A percentile compares a stretch with the other conserved stretches of the same genome.
Conservation (phyloP, 2,888 invertebrate genomes). For the Drosophila meridionalis region DNA sequence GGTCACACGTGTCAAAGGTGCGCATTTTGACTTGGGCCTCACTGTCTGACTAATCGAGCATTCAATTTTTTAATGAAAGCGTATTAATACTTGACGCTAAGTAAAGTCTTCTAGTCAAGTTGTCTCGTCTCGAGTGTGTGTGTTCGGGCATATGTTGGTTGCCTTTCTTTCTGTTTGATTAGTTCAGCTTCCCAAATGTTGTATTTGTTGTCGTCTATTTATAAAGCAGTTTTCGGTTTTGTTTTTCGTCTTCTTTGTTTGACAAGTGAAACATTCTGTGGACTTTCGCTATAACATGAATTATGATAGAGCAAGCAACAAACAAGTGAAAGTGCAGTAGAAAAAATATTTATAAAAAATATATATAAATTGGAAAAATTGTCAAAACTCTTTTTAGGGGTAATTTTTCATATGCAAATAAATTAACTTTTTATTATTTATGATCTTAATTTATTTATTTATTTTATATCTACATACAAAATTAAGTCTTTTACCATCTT, state of each 20-base stretch:
- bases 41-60: conserved; percentile 74
- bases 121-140: conserved; percentile 32
- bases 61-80: conserved; percentile 78
- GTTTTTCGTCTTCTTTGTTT: conserved; percentile 18
- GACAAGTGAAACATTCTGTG: conserved; percentile 57
- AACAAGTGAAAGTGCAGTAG: conserved; percentile 34
- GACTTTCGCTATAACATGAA: conserved; percentile 21
- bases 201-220: conserved; percentile 52
- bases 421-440: too few relatives aligned
- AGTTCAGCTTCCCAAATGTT: conserved; percentile 26
- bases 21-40: conserved; percentile 45
- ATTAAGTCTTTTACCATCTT: too few relatives aligned
- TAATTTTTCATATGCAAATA: too few relatives aligned
- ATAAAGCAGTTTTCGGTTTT: conserved; percentile 25
- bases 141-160: conserved; percentile 52
- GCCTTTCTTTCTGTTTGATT: conserved; percentile 56
- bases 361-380: not conserved
- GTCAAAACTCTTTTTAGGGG: not conserved
- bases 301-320: conserved; percentile 1
- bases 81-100: conserved; percentile 72
- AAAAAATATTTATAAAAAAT: not conserved
- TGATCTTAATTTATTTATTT: too few relatives aligned
- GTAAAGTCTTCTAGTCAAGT: conserved; percentile 47
- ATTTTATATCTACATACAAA: too few relatives aligned
- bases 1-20: conserved; percentile 80